Percentiles rank a stretch among this genome's conserved stretches.
Evolutionary conservation across 2,888 invertebrate species (phyloP).

Genomic region (Leuctra nigra): DNA sequence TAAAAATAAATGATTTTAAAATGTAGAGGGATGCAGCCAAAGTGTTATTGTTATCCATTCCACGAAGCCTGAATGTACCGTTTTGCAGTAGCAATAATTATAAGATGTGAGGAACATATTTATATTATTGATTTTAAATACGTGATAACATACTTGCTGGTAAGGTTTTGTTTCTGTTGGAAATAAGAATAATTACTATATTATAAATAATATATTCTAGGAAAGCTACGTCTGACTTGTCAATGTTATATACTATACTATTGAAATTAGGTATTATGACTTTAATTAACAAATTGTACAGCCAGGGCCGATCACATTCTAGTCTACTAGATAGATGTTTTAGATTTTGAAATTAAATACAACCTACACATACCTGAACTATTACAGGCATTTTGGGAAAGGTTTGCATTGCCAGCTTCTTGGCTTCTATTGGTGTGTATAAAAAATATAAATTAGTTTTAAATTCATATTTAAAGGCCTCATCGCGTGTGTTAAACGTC

Average conservation of each 20-base stretch:
- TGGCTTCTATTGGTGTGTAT: conserved; percentile 25
- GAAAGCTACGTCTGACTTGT: conserved; percentile 23
- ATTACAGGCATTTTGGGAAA: too few species aligned
- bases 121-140: conserved; percentile 25
- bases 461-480: conserved; percentile 1
- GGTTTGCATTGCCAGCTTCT: conserved; percentile 20
- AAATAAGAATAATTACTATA: conserved; percentile 23
- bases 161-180: conserved; percentile 24
- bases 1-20: conserved; percentile 7
- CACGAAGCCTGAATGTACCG: conserved; percentile 26
- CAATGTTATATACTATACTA: conserved; percentile 24
- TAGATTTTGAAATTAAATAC: conserved; percentile 10
- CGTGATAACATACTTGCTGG: conserved; percentile 27
- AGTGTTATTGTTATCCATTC: conserved; percentile 19
- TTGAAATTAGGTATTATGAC: conserved; percentile 16
- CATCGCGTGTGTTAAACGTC: too few species aligned
- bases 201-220: too few species aligned
- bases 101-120: conserved; percentile 14
- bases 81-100: conserved; percentile 30
- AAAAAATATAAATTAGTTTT: conserved; percentile 11
- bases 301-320: conserved; percentile 12
- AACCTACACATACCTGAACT: conserved; percentile 12
- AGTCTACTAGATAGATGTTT: conserved; percentile 21
- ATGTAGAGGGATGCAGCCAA: conserved; percentile 10
- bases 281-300: conserved; percentile 25